Base-by-base conservation (phyloP, 2,888 invertebrate genomes). In the Thymelicus sylvestris region DNA sequence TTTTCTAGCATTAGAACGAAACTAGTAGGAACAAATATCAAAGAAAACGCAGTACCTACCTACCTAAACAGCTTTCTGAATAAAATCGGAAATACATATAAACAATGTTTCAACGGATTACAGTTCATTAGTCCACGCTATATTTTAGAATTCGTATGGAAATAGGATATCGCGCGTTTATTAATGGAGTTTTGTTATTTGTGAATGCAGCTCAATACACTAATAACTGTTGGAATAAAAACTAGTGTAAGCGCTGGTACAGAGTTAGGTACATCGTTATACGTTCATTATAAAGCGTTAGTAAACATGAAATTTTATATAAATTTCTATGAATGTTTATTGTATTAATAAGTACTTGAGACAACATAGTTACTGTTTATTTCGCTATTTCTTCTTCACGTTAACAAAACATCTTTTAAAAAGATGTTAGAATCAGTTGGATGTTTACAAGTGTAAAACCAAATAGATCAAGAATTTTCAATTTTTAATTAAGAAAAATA, bases 51-150 rank as follows among this genome's bases (percentile, higher is more conserved):
- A 67, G 44, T 67, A 55, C 38, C n/a, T n/a, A n/a, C n/a, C n/a
- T n/a, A n/a, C n/a, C n/a, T n/a, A n/a, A n/a, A 24, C 60, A 10
- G 13, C 38, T 67, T 61, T 61, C 41, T n/a, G 41, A 52, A 67
- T 52, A 52, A 67, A 61, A 41, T 50, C 15, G 39, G 60, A 39
- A 39, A 60, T n/a, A n/a, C n/a, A n/a, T n/a, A n/a, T 47, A 66
- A 67, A 67, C 60, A 50, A 67, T 61, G 60, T 67, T 39, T 61
- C 19, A 41, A 67, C 41, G 61, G 61, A 67, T 67, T 61, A 67
- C 52, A 44, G 61, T 67, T 67, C 41, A 67, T 67, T 67, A 44
- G 67, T 41, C 50, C 19, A 50, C 13, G 39, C 39, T 24, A 61
- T 61, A 60, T 67, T 67, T 67, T 68, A 59, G 47, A 66, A 48